These are phyloP conservation scores for Podotricha telesiphe DNA, from an alignment of 2,888 invertebrate genomes.

Conservation along the genomic window DNA sequence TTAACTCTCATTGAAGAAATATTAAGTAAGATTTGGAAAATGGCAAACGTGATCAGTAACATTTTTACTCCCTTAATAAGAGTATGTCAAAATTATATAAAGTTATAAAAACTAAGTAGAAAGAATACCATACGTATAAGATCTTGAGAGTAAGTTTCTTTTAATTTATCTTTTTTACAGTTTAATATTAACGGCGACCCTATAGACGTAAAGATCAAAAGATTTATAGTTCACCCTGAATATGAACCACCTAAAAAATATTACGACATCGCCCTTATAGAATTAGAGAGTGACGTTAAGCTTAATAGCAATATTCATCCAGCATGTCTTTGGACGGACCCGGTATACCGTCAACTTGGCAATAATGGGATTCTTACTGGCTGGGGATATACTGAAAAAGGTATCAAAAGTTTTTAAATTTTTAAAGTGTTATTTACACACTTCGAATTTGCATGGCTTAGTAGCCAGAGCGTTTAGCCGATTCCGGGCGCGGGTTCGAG, in stretches of 20 bases:
- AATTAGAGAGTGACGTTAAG: slow-evolving; percentile 41
- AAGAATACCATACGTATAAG: no score
- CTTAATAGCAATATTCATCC: slow-evolving; percentile 46
- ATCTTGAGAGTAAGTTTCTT: background rate
- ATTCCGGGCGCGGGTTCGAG: no score
- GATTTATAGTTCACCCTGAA: slow-evolving; percentile 48
- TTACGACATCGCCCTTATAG: slow-evolving; percentile 49
- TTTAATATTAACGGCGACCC: slow-evolving; percentile 29
- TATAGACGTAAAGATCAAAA: slow-evolving; percentile 46
- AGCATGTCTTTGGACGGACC: slow-evolving; percentile 47
- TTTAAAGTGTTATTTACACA: no score
- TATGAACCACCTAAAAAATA: slow-evolving; percentile 48
- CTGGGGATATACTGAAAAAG: slow-evolving; percentile 44
- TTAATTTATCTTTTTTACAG: slow-evolving; percentile 37
- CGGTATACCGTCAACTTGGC: slow-evolving; percentile 35
- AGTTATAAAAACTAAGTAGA: no score
- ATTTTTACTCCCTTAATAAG: no score
- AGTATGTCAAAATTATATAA: no score
- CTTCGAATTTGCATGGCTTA: no score
- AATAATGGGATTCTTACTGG: slow-evolving; percentile 46
- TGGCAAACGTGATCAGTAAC: no score
- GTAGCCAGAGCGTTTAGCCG: no score
- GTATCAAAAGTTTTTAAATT: background rate
- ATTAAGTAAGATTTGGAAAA: no score
- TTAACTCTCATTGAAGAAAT: no score